A percentile compares a stretch with the other conserved stretches of the same genome.
Evolutionary conservation across 2,797 vertebrate species (phyloP).

Genomic region (Dermochelys coriacea): DNA sequence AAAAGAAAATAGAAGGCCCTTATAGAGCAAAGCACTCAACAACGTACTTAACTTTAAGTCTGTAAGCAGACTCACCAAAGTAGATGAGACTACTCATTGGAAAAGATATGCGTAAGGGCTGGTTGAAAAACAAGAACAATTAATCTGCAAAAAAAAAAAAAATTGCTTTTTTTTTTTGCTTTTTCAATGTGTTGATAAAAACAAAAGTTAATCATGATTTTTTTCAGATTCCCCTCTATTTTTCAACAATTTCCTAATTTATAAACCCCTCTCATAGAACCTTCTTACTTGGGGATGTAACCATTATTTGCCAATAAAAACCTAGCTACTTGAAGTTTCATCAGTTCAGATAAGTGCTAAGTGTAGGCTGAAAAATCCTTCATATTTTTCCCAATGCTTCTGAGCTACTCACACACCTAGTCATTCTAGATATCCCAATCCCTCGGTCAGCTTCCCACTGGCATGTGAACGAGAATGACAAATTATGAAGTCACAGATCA

Average conservation of each 20-base stretch:
- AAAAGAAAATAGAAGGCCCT: not conserved
- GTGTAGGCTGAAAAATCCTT: not conserved
- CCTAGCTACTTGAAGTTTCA: accelerated
- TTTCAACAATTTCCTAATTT: not conserved
- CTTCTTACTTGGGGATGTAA: not conserved
- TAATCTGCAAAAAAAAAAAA: not conserved
- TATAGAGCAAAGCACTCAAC: not conserved
- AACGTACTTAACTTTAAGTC: not conserved
- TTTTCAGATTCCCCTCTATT: not conserved
- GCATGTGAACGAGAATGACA: accelerated
- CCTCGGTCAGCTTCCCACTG: not conserved
- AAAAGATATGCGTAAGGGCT: not conserved
- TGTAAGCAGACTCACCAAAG: not conserved
- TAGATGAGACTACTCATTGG: not conserved
- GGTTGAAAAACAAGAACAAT: not conserved
- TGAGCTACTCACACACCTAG: not conserved
- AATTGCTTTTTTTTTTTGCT: too few species aligned
- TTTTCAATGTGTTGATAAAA: not conserved
- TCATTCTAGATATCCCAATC: not conserved
- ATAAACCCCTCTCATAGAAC: not conserved
- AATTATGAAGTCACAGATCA: not conserved
- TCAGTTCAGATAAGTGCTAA: not conserved
- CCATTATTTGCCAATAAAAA: not conserved
- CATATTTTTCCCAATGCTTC: accelerated
- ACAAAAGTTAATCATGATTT: not conserved